phyloP scores from a whole-genome alignment of 2,888 invertebrate genomes.

The Cheilosia vernalis region DNA sequence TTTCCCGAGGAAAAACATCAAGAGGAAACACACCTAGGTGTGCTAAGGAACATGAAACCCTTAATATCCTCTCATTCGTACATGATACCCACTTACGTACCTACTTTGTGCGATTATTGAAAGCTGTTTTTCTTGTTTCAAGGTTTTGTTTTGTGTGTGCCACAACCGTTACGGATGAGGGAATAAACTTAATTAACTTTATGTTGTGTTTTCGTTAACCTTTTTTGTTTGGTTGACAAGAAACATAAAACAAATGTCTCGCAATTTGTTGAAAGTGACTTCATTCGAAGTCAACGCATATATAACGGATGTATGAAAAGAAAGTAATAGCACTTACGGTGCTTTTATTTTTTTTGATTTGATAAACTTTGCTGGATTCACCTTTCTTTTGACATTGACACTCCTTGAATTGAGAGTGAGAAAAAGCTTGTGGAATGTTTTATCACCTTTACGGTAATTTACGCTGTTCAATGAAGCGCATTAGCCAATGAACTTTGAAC shows the following conservation, averaged over 20 bases:
- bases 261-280: conserved; percentile 30
- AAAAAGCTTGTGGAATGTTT: too few relatives aligned
- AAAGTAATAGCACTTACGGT: not conserved
- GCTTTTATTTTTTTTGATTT: not conserved
- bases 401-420: not conserved
- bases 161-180: not conserved
- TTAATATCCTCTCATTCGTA: not conserved
- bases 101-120: not conserved
- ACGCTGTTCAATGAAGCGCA: not conserved
- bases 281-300: not conserved
- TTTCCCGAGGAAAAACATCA: not conserved
- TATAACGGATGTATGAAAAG: not conserved
- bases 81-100: not conserved
- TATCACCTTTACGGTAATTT: not conserved
- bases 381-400: not conserved
- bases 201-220: not conserved
- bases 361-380: not conserved
- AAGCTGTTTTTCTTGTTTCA: not conserved
- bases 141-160: too few relatives aligned
- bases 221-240: conserved; percentile 5
- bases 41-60: not conserved
- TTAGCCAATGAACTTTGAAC: not conserved
- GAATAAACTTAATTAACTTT: not conserved
- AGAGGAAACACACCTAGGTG: not conserved
- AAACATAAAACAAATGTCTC: conserved; percentile 20